Percentiles rank a stretch among this genome's conserved stretches.
These are phyloP conservation scores for Xestobium rufovillosum DNA, from an alignment of 2,888 invertebrate genomes.

Conservation along the genomic window DNA sequence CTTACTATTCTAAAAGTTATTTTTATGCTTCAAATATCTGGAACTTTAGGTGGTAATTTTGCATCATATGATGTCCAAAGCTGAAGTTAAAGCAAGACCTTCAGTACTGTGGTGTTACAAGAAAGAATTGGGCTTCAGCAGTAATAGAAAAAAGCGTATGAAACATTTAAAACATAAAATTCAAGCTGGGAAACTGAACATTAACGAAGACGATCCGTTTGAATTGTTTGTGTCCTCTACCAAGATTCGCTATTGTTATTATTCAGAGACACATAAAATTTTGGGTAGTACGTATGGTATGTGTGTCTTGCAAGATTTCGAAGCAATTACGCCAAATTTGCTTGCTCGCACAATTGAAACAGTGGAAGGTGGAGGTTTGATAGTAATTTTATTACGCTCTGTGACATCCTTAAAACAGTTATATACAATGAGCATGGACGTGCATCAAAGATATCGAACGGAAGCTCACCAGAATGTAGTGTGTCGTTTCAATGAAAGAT, in stretches of 20 bases:
- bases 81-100: constrained; percentile 85
- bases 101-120: constrained; percentile 99
- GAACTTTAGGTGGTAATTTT: constrained; percentile 80
- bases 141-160: constrained; percentile 89
- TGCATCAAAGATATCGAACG: constrained; percentile 90
- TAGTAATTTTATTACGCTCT: constrained; percentile 79
- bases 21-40: too few species aligned
- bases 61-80: constrained; percentile 96
- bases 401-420: constrained; percentile 87
- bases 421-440: constrained; percentile 97
- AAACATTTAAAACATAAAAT: constrained; percentile 76
- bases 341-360: constrained; percentile 96
- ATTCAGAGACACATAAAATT: constrained; percentile 95
- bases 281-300: constrained; percentile 85
- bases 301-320: constrained; percentile 83
- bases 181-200: constrained; percentile 77
- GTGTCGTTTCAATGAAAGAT: constrained; percentile 93
- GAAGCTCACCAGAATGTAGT: constrained; percentile 89
- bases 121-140: constrained; percentile 55
- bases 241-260: constrained; percentile 94
- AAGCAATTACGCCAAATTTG: constrained; percentile 94
- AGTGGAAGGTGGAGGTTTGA: constrained; percentile 76
- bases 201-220: constrained; percentile 94
- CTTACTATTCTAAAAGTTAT: too few species aligned
- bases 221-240: constrained; percentile 94